Conservation (phyloP, 2,888 invertebrate genomes). For the Digitonthophagus gazella region DNA sequence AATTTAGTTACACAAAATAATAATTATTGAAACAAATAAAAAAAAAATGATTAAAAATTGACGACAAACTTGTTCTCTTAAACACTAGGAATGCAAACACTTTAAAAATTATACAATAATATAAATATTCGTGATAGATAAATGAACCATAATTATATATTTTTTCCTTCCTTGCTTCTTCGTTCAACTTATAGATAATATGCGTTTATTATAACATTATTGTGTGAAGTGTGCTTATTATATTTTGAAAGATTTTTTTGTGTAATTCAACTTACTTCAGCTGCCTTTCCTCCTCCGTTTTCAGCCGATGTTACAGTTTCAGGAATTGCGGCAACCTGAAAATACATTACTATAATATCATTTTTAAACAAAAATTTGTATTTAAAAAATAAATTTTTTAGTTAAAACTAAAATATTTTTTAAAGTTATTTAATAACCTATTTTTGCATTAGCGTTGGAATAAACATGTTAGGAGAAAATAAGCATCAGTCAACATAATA, state of each 20-base stretch:
- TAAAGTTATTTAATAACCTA: background rate
- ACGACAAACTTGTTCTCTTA: background rate
- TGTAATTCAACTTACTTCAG: slow-evolving; percentile 29
- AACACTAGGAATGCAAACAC: background rate
- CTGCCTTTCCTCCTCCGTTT: slow-evolving; percentile 34
- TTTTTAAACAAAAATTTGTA: background rate
- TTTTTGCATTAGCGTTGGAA: background rate
- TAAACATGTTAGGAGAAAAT: slow-evolving; percentile 6
- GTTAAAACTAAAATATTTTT: background rate
- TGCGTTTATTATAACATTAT: background rate
- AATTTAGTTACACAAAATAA: background rate
- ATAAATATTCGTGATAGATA: background rate
- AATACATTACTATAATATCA: slow-evolving; percentile 9
- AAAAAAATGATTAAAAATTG: background rate
- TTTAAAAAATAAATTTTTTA: too few relatives aligned
- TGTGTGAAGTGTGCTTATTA: slow-evolving; percentile 4
- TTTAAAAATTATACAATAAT: background rate
- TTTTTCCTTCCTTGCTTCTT: background rate
- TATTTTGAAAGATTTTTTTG: background rate
- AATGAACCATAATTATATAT: background rate
- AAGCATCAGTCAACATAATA: background rate
- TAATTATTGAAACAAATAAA: background rate
- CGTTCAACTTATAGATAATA: slow-evolving; percentile 11
- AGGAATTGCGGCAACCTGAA: slow-evolving; percentile 33
- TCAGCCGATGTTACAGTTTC: slow-evolving; percentile 32